phyloP scores from a whole-genome alignment of 2,113 vertebrate genomes.

The Lathamus discolor region DNA sequence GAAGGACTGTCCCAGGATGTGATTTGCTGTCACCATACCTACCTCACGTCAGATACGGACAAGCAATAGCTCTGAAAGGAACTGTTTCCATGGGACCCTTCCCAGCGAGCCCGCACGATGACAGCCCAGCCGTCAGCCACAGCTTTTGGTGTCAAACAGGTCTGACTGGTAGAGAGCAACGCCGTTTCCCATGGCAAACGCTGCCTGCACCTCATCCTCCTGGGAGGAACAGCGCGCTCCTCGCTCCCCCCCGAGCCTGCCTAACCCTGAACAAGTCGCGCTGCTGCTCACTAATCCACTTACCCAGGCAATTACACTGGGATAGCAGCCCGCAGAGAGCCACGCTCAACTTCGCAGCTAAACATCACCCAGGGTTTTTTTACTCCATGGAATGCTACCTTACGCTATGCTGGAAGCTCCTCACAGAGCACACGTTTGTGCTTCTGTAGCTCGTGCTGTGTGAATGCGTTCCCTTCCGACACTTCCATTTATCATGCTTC shows the following conservation, averaged over 20 bases:
- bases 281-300: neutral
- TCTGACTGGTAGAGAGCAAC: neutral
- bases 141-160: neutral
- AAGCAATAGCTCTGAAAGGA: constrained; percentile 29
- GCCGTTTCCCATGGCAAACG: neutral
- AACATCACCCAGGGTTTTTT: neutral
- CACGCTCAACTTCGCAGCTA: neutral
- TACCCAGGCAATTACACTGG: neutral
- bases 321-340: neutral
- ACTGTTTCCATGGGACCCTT: constrained; percentile 52
- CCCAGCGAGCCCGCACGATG: neutral
- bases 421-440: neutral
- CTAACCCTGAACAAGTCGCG: neutral
- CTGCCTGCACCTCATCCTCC: neutral
- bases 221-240: neutral
- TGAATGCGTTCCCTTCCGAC: neutral
- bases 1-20: constrained; percentile 41
- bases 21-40: constrained; percentile 54
- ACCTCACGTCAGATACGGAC: neutral
- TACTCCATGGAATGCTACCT: neutral
- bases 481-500: constrained; percentile 10
- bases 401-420: neutral
- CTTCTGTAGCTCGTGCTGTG: neutral
- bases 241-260: neutral
- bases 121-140: neutral